Percentiles rank a stretch among this genome's conserved stretches.
Evolutionary conservation across 2,113 vertebrate genomes (phyloP).

Genomic region (Prunella fulvescens): DNA sequence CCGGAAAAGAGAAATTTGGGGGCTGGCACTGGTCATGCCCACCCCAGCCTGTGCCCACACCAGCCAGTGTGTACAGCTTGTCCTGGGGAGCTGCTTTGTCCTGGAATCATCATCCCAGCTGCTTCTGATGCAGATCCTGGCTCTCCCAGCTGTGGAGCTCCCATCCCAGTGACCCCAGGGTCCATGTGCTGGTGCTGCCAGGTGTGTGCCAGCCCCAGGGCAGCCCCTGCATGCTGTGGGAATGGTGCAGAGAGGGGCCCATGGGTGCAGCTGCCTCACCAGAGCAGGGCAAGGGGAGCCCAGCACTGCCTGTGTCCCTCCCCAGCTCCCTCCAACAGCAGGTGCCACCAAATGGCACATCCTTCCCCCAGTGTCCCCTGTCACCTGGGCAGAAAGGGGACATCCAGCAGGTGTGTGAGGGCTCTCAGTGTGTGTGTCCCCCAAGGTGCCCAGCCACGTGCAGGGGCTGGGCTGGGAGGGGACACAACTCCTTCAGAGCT

Average conservation of each 20-base stretch:
- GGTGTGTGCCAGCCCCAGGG: not conserved
- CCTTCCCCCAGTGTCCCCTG: accelerated
- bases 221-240: not conserved
- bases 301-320: accelerated
- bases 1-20: not conserved
- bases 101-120: not conserved
- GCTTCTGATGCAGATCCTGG: not conserved
- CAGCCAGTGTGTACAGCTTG: not conserved
- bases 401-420: accelerated
- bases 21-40: not conserved
- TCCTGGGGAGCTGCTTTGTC: accelerated
- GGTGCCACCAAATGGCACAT: not conserved
- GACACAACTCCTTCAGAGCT: not conserved
- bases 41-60: not conserved
- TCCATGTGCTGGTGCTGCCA: accelerated
- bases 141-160: not conserved
- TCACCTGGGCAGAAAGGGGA: accelerated
- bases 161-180: accelerated
- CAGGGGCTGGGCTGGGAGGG: not conserved
- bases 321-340: accelerated
- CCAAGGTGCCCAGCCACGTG: accelerated
- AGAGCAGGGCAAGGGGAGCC: not conserved
- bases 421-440: no score
- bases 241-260: not conserved
- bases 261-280: not conserved